These are phyloP conservation scores for Nematopogon swammerdamellus DNA, from an alignment of 2,888 invertebrate species.

Conservation along the genomic window DNA sequence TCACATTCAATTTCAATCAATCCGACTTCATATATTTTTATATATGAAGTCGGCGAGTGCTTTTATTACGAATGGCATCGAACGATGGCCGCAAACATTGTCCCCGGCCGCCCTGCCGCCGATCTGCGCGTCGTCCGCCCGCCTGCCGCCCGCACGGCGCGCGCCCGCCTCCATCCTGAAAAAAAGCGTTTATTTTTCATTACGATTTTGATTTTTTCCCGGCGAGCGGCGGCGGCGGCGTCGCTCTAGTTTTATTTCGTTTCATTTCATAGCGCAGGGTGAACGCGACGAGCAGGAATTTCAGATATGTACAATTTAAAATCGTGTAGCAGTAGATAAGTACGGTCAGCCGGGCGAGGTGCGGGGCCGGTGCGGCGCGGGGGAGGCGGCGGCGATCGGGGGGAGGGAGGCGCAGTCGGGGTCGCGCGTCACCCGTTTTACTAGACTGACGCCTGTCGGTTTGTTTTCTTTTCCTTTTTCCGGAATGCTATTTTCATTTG, in stretches of 20 bases:
- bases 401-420: conserved; percentile 24
- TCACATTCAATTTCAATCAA: conserved; percentile 57
- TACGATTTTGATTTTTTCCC: conserved; percentile 56
- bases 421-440: conserved; percentile 20
- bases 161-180: conserved; percentile 39
- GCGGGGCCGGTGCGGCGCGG: conserved; percentile 18
- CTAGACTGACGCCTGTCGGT: conserved; percentile 55
- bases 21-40: conserved; percentile 50
- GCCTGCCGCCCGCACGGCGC: conserved; percentile 53
- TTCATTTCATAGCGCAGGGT: conserved; percentile 56
- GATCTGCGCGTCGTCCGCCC: conserved; percentile 34
- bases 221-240: conserved; percentile 40
- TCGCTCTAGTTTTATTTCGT: conserved; percentile 53
- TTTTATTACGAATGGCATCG: neutral
- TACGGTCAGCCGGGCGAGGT: conserved; percentile 41
- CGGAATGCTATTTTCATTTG: conserved; percentile 56
- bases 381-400: conserved; percentile 19
- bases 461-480: conserved; percentile 54
- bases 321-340: conserved; percentile 45
- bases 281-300: conserved; percentile 57
- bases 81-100: neutral
- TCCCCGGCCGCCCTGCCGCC: conserved; percentile 2
- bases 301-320: conserved; percentile 59
- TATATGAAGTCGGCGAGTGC: conserved; percentile 29
- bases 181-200: conserved; percentile 51